A percentile compares a stretch with the other conserved stretches of the same genome.
phyloP scores from a whole-genome alignment of 2,888 invertebrate species.

The Andrena hattorfiana region DNA sequence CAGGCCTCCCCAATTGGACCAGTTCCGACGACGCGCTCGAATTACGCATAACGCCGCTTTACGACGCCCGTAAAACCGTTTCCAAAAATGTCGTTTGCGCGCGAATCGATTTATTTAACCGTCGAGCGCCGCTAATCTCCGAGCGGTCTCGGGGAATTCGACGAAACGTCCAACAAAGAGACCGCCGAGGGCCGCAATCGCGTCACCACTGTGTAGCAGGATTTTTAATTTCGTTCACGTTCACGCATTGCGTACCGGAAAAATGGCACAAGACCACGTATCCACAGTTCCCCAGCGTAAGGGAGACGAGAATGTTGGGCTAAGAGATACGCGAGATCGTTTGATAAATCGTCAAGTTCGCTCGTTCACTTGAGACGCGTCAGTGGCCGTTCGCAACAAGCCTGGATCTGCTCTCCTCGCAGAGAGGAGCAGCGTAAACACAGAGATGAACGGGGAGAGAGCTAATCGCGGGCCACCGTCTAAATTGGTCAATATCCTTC shows the following conservation, averaged over 20 bases:
- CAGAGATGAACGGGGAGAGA: not conserved
- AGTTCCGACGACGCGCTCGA: slow-evolving; percentile 51
- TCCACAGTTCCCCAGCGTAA: too few species aligned
- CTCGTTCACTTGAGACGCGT: too few species aligned
- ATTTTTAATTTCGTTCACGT: not conserved
- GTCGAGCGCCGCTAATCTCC: slow-evolving; percentile 23
- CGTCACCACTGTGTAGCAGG: not conserved
- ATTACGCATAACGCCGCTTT: slow-evolving; percentile 61
- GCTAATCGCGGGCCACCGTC: slow-evolving; percentile 36
- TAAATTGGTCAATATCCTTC: slow-evolving; percentile 49
- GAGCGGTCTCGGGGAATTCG: not conserved
- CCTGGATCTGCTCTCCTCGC: too few species aligned
- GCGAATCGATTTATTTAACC: slow-evolving; percentile 48
- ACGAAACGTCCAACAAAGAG: slow-evolving; percentile 7
- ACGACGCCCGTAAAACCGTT: slow-evolving; percentile 54
- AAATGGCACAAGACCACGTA: not conserved
- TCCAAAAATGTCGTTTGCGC: slow-evolving; percentile 46
- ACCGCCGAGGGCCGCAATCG: slow-evolving; percentile 3
- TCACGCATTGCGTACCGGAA: not conserved
- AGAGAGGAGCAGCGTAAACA: not conserved
- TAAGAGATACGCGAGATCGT: too few species aligned
- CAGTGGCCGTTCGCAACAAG: too few species aligned
- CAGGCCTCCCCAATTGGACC: slow-evolving; percentile 53
- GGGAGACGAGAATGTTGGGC: too few species aligned
- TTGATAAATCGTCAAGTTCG: too few species aligned